phyloP scores from a whole-genome alignment of 2,888 invertebrate genomes.

The Troides oblongomaculatus region DNA sequence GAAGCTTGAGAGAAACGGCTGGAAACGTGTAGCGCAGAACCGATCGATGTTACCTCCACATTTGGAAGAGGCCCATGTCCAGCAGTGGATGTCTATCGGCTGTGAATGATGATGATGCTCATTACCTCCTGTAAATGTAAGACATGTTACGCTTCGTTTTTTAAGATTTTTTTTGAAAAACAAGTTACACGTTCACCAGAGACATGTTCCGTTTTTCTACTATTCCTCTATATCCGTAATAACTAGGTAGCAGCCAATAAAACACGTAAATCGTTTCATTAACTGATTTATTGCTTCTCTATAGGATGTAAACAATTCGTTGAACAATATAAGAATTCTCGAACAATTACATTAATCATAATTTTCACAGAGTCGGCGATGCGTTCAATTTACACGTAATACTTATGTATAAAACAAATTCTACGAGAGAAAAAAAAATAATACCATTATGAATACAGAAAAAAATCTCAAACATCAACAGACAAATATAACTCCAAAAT shows the following conservation, averaged over 20 bases:
- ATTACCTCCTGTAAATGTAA: too few relatives aligned
- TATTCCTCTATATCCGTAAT: too few relatives aligned
- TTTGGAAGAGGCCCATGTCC: too few relatives aligned
- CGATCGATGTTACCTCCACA: too few relatives aligned
- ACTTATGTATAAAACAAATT: slow-evolving; percentile 54
- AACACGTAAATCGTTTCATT: slow-evolving; percentile 48
- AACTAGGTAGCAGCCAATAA: slow-evolving; percentile 36
- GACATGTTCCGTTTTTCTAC: too few relatives aligned
- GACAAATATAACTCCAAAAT: slow-evolving; percentile 68
- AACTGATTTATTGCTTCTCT: slow-evolving; percentile 72
- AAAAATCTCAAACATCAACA: slow-evolving; percentile 66
- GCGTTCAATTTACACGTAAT: slow-evolving; percentile 45
- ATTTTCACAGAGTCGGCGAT: slow-evolving; percentile 40
- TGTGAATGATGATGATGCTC: too few relatives aligned
- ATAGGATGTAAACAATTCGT: slow-evolving; percentile 75
- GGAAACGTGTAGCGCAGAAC: too few relatives aligned
- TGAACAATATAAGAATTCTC: slow-evolving; percentile 49
- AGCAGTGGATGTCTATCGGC: too few relatives aligned
- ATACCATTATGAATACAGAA: slow-evolving; percentile 71
- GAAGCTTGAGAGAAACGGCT: too few relatives aligned
- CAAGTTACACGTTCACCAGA: too few relatives aligned
- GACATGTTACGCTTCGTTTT: too few relatives aligned
- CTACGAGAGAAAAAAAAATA: slow-evolving; percentile 54
- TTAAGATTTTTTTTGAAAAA: too few relatives aligned
- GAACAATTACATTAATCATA: slow-evolving; percentile 34